Evolutionary conservation across 2,113 vertebrate species (phyloP).

Genomic region (Vimba vimba): DNA sequence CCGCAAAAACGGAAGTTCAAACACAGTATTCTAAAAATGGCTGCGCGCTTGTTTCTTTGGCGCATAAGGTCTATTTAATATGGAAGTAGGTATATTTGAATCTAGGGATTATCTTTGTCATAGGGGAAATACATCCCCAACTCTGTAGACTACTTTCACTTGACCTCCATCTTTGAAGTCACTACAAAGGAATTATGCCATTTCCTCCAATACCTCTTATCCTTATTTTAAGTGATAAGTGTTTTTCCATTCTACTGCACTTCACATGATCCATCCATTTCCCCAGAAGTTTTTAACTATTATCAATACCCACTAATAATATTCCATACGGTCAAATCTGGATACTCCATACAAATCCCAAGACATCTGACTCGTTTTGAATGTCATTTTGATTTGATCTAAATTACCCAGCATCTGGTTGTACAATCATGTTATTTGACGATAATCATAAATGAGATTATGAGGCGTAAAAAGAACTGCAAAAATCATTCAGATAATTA

Average conservation of each 20-base stretch:
- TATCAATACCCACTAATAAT: constrained; percentile 34
- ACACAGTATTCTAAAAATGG: too few relatives aligned
- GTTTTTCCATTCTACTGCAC: constrained; percentile 42
- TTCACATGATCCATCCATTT: constrained; percentile 36
- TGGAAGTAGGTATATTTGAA: too few relatives aligned
- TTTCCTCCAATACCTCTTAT: constrained; percentile 30
- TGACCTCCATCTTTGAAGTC: constrained; percentile 18
- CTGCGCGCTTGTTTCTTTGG: too few relatives aligned
- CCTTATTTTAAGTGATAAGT: constrained; percentile 47
- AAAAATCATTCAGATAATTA: constrained; percentile 1
- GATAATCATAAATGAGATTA: constrained; percentile 45
- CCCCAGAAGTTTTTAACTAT: constrained; percentile 38
- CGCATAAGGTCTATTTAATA: too few relatives aligned
- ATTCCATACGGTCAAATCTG: constrained; percentile 51
- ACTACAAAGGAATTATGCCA: constrained; percentile 18
- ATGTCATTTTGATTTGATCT: constrained; percentile 50
- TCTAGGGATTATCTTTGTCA: neutral
- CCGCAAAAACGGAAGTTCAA: too few relatives aligned
- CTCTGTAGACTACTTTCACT: neutral
- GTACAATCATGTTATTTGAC: constrained; percentile 38
- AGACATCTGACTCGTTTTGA: constrained; percentile 45
- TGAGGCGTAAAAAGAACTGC: constrained; percentile 20
- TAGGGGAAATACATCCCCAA: neutral
- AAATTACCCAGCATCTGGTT: constrained; percentile 49
- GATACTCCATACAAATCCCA: constrained; percentile 35